phyloP scores from a whole-genome alignment of 2,888 invertebrate genomes.

The Cephonodes hylas region DNA sequence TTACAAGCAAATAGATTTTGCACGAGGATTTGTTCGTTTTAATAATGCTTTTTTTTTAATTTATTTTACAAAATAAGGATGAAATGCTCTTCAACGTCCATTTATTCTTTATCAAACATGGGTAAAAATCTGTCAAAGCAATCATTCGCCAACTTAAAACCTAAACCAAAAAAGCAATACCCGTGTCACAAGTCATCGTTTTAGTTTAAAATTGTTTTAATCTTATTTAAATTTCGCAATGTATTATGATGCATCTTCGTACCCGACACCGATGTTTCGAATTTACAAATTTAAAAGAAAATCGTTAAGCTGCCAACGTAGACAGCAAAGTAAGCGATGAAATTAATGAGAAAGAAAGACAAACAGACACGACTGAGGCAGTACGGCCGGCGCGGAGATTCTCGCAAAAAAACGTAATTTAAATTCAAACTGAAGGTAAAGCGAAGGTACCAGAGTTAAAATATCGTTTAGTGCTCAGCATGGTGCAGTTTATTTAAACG shows the following conservation, averaged over 20 bases:
- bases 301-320: slow-evolving; percentile 6
- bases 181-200: too few relatives aligned
- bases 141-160: too few relatives aligned
- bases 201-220: too few relatives aligned
- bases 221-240: too few relatives aligned
- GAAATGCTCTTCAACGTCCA: too few relatives aligned
- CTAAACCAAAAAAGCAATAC: too few relatives aligned
- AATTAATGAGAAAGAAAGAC: slow-evolving; percentile 30
- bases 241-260: neutral
- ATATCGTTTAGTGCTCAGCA: neutral
- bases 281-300: slow-evolving; percentile 1
- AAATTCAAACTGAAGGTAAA: slow-evolving; percentile 23
- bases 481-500: neutral
- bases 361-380: slow-evolving; percentile 18
- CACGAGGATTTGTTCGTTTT: too few relatives aligned
- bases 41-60: too few relatives aligned
- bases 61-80: too few relatives aligned
- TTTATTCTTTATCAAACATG: too few relatives aligned
- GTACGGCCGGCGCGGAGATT: slow-evolving; percentile 10
- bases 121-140: too few relatives aligned
- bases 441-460: neutral
- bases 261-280: neutral
- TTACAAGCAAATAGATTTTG: too few relatives aligned
- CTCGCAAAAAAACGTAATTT: slow-evolving; percentile 23
- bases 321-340: slow-evolving; percentile 16